Evolutionary conservation across 1,140 invertebrate species (phyloP).

Genomic region (Drosophila pseudoobscura): DNA sequence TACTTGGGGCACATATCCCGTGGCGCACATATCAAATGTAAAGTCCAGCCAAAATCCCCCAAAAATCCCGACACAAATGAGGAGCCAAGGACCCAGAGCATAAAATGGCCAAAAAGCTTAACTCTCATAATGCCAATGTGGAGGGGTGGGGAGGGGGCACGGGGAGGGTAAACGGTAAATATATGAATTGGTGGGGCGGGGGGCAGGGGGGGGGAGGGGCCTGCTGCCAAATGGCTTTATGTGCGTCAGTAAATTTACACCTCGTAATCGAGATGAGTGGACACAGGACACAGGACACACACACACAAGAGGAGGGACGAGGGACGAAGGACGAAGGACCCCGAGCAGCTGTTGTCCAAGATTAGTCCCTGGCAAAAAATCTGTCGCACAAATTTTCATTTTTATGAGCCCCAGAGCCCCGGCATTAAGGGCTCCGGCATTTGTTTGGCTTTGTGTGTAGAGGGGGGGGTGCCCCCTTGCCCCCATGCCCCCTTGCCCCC

Average conservation of each 20-base stretch:
- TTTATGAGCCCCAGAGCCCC: constrained; percentile 54
- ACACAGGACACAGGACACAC: constrained; percentile 41
- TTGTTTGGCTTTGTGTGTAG: constrained; percentile 21
- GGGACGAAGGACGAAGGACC: constrained; percentile 15
- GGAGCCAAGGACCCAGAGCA: constrained; percentile 17
- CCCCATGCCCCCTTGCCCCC: too few relatives aligned
- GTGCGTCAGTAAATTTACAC: constrained; percentile 80
- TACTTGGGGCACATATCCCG: too few relatives aligned
- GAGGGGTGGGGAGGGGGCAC: neutral
- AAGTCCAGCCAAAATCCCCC: constrained; percentile 42
- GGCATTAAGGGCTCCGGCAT: constrained; percentile 37
- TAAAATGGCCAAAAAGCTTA: constrained; percentile 69
- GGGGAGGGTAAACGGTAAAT: constrained; percentile 67
- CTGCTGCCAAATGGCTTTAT: constrained; percentile 73
- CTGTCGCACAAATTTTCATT: constrained; percentile 79
- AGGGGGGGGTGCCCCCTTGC: too few relatives aligned
- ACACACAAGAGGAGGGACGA: constrained; percentile 3
- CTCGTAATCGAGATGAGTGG: constrained; percentile 81
- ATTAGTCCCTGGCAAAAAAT: constrained; percentile 68
- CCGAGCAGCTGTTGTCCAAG: constrained; percentile 70
- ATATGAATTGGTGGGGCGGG: constrained; percentile 54
- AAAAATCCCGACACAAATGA: constrained; percentile 40
- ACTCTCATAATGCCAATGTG: constrained; percentile 66
- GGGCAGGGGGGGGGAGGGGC: neutral
- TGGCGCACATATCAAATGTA: constrained; percentile 6